Conservation (phyloP, 1,140 invertebrate species). For the Eueides isabella region DNA sequence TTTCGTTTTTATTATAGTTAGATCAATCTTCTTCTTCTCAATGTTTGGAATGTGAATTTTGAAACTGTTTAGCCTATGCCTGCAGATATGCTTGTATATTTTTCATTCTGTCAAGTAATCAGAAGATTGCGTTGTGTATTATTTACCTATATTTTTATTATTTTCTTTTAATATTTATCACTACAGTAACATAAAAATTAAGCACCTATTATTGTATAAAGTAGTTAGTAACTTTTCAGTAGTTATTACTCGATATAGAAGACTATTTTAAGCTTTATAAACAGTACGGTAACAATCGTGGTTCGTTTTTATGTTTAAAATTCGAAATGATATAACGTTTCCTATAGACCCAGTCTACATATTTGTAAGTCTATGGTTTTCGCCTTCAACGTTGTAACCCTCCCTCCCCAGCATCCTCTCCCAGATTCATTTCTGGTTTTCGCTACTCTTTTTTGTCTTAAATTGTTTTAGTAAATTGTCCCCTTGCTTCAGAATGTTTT, state of each 20-base stretch:
- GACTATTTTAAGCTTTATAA: too few relatives aligned
- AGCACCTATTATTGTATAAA: background rate
- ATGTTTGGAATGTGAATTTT: too few relatives aligned
- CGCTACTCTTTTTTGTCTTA: constrained; percentile 78
- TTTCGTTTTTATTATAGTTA: background rate
- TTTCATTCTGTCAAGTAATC: too few relatives aligned
- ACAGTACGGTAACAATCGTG: background rate
- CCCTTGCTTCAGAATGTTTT: constrained; percentile 66
- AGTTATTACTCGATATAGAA: too few relatives aligned
- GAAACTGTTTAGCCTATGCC: too few relatives aligned
- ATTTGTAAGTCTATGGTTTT: constrained; percentile 41
- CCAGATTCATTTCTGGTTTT: constrained; percentile 79
- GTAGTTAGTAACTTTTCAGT: background rate
- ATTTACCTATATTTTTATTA: background rate
- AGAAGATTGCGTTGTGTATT: too few relatives aligned
- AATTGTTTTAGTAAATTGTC: constrained; percentile 76
- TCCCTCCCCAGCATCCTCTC: constrained; percentile 59
- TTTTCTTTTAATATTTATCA: background rate
- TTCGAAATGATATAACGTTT: background rate
- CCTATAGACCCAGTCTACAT: background rate
- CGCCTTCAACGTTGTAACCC: constrained; percentile 54
- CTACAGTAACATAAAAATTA: background rate
- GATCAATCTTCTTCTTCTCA: too few relatives aligned
- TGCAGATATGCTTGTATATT: too few relatives aligned
- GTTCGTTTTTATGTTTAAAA: background rate